Evolutionary conservation across 2,888 invertebrate species (phyloP), one percentile per base, ranked within the genome.

Genomic region (Eubasilissa splendida): DNA sequence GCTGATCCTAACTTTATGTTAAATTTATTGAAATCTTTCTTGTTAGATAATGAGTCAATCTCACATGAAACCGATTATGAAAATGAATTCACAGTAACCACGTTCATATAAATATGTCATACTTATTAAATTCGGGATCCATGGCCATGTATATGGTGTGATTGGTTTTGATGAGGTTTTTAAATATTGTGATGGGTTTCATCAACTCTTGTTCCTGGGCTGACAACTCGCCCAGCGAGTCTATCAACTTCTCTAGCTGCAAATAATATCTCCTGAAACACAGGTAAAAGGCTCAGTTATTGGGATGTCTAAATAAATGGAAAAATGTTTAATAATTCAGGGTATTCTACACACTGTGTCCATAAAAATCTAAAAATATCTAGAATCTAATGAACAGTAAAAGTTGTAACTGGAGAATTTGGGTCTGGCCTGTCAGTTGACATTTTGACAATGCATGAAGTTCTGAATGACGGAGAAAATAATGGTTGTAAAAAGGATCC

Each of bases 101-200:
- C 0, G 42, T 42, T 42, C 7, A 4, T 42, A 7, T 42, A 42
- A 5, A 59, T n/a, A 77, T 9, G 12, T 14, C 52, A 82, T 79
- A 84, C 84, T 81, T 60, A 52, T 81, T 78, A 50, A 52, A 77
- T 42, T 80, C 76, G 7, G 73, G 79, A 60, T 84, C 84, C 50
- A 84, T 63, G 10, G 82, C 81, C 68, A 84, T 77, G 65, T 81
- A 84, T 33, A 84, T 66, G n/a, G 77, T 84, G 31, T 84, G 84
- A 50, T 84, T 81, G 11, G 84, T 81, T 50, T 82, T 81, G 33
- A 77, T 58, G 14, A 84, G 75, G 58, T 82, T 82, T 33, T 83
- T 80, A 66, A 81, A 84, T 12, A 73, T 84, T 5, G 84, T 84
- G 42, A 84, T 84, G 22, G 84, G 77, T 11, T 78, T 81, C 79